These are phyloP conservation scores for Opisthograptis luteolata DNA, from an alignment of 2,888 invertebrate genomes.

Conservation along the genomic window DNA sequence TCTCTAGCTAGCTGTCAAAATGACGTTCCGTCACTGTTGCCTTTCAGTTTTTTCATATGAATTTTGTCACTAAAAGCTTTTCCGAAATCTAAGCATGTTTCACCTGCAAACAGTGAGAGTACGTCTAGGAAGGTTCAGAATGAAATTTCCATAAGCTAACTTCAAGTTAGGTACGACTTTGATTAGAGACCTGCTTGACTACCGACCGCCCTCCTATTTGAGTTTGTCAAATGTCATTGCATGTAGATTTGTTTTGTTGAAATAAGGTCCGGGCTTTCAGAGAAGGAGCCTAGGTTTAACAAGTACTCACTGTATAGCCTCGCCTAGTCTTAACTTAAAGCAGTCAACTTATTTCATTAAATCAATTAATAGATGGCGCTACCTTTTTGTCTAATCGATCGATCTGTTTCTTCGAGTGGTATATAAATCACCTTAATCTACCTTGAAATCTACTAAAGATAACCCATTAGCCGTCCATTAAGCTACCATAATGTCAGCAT, in stretches of 20 bases:
- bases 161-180: slow-evolving; percentile 35
- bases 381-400: not conserved
- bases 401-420: not conserved
- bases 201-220: slow-evolving; percentile 30
- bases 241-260: slow-evolving; percentile 23
- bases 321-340: no score
- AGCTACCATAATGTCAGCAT: slow-evolving; percentile 42
- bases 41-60: no score
- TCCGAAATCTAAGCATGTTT: not conserved
- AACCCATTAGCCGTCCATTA: slow-evolving; percentile 25
- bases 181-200: slow-evolving; percentile 38
- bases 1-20: no score
- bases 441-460: slow-evolving; percentile 7
- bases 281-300: no score
- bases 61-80: no score
- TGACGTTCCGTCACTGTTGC: no score
- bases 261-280: no score
- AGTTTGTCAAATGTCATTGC: slow-evolving; percentile 32
- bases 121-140: slow-evolving; percentile 17
- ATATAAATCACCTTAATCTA: not conserved
- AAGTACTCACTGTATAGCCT: no score
- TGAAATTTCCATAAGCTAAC: slow-evolving; percentile 32
- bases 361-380: not conserved
- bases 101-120: slow-evolving; percentile 7
- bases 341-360: no score